These are phyloP conservation scores for Anoplopoma fimbria DNA, from an alignment of 2,113 vertebrate species.

Conservation along the genomic window DNA sequence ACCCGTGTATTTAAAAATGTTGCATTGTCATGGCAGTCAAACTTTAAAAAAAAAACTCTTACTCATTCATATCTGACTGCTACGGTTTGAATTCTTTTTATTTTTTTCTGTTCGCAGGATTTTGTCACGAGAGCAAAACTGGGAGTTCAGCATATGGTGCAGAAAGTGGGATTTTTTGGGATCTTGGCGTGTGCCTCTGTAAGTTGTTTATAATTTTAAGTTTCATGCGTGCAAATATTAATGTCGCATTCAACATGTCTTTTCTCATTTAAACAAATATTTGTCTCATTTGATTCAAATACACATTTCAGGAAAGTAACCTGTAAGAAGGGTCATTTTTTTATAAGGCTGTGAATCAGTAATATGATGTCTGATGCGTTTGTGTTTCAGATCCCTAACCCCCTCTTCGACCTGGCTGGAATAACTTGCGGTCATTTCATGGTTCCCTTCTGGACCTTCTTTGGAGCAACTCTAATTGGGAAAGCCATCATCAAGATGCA, in stretches of 20 bases:
- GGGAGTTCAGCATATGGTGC: constrained; percentile 96
- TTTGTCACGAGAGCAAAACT: constrained; percentile 94
- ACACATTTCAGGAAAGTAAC: not conserved
- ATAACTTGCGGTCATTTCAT: constrained; percentile 99
- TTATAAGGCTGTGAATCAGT: not conserved
- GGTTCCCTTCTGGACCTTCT: constrained; percentile 99
- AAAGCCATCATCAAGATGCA: constrained; percentile 99
- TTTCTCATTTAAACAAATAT: not conserved
- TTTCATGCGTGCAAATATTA: not conserved
- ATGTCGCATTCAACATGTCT: not conserved
- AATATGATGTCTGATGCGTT: not conserved
- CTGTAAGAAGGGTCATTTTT: not conserved
- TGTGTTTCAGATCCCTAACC: constrained; percentile 93
- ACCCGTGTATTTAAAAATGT: not conserved
- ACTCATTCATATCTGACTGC: not conserved
- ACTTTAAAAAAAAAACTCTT: not conserved
- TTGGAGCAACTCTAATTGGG: constrained; percentile 98
- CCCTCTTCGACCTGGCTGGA: constrained; percentile 97
- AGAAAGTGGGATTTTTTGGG: constrained; percentile 98
- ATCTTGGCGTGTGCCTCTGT: constrained; percentile 98
- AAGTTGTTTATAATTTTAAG: constrained; percentile 68
- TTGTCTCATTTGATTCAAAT: not conserved
- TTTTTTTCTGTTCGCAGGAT: constrained; percentile 83
- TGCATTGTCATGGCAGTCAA: not conserved
- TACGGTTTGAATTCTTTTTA: not conserved